Conservation (phyloP, 2,888 invertebrate species). For the Lepidocyrtinus sp. region DNA sequence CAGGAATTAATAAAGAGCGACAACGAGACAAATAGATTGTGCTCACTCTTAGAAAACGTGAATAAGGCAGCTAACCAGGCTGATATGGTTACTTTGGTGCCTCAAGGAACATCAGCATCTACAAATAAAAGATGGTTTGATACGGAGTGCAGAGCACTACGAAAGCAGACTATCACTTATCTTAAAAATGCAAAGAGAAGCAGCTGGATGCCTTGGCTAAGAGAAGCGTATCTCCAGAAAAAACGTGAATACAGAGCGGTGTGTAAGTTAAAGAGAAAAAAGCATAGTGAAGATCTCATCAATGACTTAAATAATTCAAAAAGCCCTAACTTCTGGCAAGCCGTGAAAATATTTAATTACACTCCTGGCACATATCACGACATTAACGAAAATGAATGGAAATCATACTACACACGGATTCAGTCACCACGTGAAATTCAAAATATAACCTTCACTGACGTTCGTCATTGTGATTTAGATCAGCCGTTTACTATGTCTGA, state of each 20-base stretch:
- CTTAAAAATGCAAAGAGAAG: background rate
- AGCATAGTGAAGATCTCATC: background rate
- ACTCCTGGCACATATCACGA: background rate
- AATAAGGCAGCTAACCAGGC: background rate
- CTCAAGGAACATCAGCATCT: background rate
- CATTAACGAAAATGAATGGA: background rate
- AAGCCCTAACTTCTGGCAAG: background rate
- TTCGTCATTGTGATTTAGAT: background rate
- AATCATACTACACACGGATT: background rate
- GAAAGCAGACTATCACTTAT: background rate
- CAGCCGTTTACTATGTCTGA: background rate
- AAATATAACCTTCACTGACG: background rate
- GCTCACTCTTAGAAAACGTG: background rate
- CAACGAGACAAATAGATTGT: background rate
- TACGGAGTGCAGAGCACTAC: background rate
- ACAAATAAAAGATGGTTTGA: conserved; percentile 14
- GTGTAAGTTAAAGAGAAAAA: background rate
- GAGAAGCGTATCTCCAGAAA: no score
- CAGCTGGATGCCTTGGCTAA: background rate
- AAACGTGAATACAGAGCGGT: background rate
- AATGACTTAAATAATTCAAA: background rate
- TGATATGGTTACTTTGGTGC: background rate
- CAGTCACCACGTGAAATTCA: background rate
- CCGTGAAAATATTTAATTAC: background rate
- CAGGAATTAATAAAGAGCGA: no score